Conservation (phyloP, 2,113 vertebrate species). For the Cephalopterus ornatus region DNA sequence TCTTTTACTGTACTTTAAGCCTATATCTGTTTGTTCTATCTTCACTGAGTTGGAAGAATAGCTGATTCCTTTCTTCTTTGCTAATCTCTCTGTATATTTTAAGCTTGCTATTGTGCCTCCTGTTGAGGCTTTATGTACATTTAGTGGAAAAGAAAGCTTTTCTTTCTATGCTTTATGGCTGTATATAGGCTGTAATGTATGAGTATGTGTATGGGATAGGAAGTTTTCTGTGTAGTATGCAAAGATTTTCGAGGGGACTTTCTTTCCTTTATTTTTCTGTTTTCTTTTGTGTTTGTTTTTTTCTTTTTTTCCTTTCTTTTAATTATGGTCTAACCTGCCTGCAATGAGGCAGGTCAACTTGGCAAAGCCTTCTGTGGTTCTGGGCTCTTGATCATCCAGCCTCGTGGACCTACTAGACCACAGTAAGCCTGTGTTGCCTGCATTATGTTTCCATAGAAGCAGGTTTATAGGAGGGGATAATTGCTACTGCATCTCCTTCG, state of each 20-base stretch:
- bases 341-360: not conserved
- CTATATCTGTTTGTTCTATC: not conserved
- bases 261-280: not conserved
- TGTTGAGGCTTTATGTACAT: not conserved
- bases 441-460: not conserved
- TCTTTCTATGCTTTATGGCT: not conserved
- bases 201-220: not conserved
- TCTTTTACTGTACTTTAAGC: not conserved
- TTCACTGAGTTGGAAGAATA: not conserved
- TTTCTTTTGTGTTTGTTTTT: too few relatives aligned
- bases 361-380: not conserved
- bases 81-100: not conserved
- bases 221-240: not conserved
- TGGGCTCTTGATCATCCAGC: not conserved
- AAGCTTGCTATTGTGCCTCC: not conserved
- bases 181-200: not conserved
- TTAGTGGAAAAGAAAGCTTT: not conserved
- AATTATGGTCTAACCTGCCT: not conserved
- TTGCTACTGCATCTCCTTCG: not conserved
- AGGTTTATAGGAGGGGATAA: constrained; percentile 5
- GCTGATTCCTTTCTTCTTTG: not conserved
- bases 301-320: not conserved
- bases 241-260: not conserved
- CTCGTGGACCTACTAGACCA: constrained; percentile 1
- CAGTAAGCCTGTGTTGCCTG: not conserved